Base-by-base conservation (phyloP, 23 tunicate genomes). In the Halocynthia roretzi region DNA sequence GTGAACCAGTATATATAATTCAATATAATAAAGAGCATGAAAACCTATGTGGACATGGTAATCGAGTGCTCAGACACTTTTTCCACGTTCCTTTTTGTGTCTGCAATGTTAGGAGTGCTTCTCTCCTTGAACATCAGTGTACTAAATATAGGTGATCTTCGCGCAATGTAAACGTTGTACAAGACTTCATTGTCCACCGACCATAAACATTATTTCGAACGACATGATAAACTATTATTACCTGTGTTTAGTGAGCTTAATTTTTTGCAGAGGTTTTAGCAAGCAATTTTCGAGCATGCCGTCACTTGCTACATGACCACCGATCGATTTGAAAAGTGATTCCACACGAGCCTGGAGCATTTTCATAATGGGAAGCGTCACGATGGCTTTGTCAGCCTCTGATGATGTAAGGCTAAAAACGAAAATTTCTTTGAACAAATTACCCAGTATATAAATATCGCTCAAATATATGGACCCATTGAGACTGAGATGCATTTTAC, bases 291-390 rank as follows among this genome's bases (percentile, higher is more conserved):
- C 44, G 44, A 31, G 44, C 1, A 31, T 31, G 44, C 4, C 78
- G 8, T 19, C 60, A 8, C 52, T 62, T 52, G 62, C 64, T 14
- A 74, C 56, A 0, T 48, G 21, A 9, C 78, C 78, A 12, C 78
- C 78, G 56, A 74, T 50, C 17, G 60, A n/a, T 74, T 54, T 54
- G 63, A 74, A 74, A 19, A 74, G 19, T 18, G 78, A 52, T 56
- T 74, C 64, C n/a, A 18, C 4, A 54, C 56, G 78, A 54, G 78
- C 5, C 64, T 54, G 56, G 8, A 74, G 40, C 49, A 74, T 14
- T 14, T 19, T 8, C 17, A 74, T 19, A 54, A 74, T 54, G 19
- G 62, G 62, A 18, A 18, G 60, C 50, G 56, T 8, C 17, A 44
- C 56, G 6, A 0, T 65, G 2, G 22, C 19, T 9, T 48, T 20